Conservation (phyloP, 2,888 invertebrate genomes). For the Drosophila algonquin region DNA sequence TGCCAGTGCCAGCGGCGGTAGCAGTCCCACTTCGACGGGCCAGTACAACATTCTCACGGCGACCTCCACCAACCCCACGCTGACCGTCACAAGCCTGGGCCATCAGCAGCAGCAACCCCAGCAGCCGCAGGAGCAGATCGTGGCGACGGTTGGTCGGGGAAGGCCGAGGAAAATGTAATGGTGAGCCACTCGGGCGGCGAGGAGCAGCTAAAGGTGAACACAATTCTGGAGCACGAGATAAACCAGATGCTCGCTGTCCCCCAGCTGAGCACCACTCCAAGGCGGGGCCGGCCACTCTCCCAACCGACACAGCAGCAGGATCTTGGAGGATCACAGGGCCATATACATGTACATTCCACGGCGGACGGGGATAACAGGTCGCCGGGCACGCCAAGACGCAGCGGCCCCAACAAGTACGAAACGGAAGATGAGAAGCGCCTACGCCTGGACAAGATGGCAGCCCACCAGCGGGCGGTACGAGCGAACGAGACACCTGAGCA, state of each 20-base stretch:
- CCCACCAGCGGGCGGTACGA: slow-evolving; percentile 82
- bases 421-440: slow-evolving; percentile 82
- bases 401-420: slow-evolving; percentile 83
- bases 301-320: slow-evolving; percentile 67
- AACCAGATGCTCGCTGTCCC: slow-evolving; percentile 82
- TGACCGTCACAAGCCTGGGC: slow-evolving; percentile 58
- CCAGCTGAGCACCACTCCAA: slow-evolving; percentile 67
- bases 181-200: slow-evolving; percentile 55
- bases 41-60: slow-evolving; percentile 68
- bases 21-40: slow-evolving; percentile 56
- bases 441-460: slow-evolving; percentile 83
- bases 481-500: slow-evolving; percentile 83
- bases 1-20: slow-evolving; percentile 69
- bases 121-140: slow-evolving; percentile 59
- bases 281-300: slow-evolving; percentile 79
- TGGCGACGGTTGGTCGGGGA: slow-evolving; percentile 83
- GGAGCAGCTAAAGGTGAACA: slow-evolving; percentile 82
- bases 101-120: slow-evolving; percentile 43
- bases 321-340: slow-evolving; percentile 42
- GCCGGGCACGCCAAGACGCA: slow-evolving; percentile 70
- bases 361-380: slow-evolving; percentile 57
- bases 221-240: slow-evolving; percentile 83
- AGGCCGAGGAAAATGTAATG: slow-evolving; percentile 81
- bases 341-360: slow-evolving; percentile 76
- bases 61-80: slow-evolving; percentile 61